Conservation (phyloP, 2,888 invertebrate species). For the Eristalis intricaria region DNA sequence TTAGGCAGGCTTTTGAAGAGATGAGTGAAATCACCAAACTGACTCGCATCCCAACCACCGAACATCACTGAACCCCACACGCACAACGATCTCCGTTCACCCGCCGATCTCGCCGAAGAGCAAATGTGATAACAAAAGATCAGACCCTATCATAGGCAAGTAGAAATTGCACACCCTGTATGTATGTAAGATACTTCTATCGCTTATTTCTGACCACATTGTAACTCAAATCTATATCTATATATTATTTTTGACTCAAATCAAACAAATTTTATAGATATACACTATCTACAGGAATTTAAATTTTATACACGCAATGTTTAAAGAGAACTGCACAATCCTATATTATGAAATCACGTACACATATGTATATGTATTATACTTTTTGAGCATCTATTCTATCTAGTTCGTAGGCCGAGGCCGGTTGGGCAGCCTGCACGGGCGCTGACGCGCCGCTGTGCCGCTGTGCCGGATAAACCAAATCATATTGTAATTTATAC, state of each 20-base stretch:
- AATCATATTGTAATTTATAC: constrained; percentile 63
- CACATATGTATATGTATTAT: constrained; percentile 32
- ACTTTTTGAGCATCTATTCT: constrained; percentile 62
- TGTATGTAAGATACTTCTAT: constrained; percentile 7
- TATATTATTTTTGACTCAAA: constrained; percentile 17
- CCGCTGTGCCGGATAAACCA: constrained; percentile 20
- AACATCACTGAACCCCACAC: background rate
- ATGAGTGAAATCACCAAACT: too few species aligned
- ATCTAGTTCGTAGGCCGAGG: constrained; percentile 29
- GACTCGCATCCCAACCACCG: background rate
- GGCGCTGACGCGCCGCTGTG: too few species aligned
- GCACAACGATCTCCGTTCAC: background rate
- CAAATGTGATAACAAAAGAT: constrained; percentile 63
- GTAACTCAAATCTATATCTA: constrained; percentile 32
- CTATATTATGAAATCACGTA: constrained; percentile 41
- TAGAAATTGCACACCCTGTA: background rate
- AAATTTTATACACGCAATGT: constrained; percentile 69
- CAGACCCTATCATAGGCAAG: constrained; percentile 41
- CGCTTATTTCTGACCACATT: constrained; percentile 46
- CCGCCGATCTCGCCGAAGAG: constrained; percentile 51
- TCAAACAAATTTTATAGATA: constrained; percentile 26
- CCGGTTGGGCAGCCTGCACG: too few species aligned
- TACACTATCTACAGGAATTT: constrained; percentile 68
- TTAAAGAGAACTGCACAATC: constrained; percentile 65
- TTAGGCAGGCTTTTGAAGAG: too few species aligned